Conservation (phyloP, 2,113 vertebrate species). For the Clarias magur region DNA sequence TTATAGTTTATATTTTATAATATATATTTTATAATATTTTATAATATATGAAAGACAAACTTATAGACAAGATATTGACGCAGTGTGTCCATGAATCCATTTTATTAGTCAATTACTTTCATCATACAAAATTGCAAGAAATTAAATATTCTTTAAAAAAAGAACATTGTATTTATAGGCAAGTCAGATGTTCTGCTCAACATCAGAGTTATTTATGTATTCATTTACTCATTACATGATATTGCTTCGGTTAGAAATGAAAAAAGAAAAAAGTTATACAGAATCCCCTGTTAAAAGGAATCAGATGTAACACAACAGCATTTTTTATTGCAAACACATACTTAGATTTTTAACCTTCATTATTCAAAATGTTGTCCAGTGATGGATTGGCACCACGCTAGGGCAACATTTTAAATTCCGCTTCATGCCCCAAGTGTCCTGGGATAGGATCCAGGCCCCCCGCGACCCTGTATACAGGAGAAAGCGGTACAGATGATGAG, state of each 20-base stretch:
- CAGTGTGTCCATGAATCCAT: not conserved
- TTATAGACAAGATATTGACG: not conserved
- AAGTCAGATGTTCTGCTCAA: not conserved
- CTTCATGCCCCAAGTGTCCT: no score
- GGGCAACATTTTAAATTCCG: no score
- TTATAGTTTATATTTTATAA: no score
- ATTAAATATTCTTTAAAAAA: constrained; percentile 1
- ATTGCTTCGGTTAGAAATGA: not conserved
- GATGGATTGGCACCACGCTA: no score
- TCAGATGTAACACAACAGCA: not conserved
- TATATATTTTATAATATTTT: no score
- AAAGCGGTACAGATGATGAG: no score
- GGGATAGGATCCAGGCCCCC: no score
- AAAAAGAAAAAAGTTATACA: no score
- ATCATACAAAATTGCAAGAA: constrained; percentile 25
- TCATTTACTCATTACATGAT: not conserved
- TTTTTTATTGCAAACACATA: not conserved
- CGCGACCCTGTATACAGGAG: no score
- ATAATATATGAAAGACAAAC: not conserved
- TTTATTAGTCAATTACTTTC: constrained; percentile 4
- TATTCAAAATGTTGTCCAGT: no score
- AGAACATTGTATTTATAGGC: not conserved
- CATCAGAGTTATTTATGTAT: no score
- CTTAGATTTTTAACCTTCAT: not conserved
- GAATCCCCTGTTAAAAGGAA: constrained; percentile 1